phyloP scores from a whole-genome alignment of 2,797 vertebrate genomes.

The Sebastes jordani region DNA sequence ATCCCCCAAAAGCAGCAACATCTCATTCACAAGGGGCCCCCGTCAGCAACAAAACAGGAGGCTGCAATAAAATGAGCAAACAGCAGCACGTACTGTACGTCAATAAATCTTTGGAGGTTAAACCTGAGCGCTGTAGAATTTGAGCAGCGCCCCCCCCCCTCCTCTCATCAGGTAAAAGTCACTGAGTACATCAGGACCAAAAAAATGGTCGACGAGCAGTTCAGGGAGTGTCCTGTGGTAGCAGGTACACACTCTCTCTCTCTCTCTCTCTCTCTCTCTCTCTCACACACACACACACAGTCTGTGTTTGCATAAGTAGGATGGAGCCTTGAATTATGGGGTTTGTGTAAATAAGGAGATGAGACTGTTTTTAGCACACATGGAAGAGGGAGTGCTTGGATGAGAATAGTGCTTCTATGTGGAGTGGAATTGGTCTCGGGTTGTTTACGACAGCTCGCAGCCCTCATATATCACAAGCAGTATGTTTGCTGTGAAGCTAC shows the following conservation, averaged over 20 bases:
- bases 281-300: constrained; percentile 24
- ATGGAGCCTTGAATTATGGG: constrained; percentile 75
- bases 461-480: constrained; percentile 74
- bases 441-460: constrained; percentile 75
- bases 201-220: constrained; percentile 51
- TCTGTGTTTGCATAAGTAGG: constrained; percentile 74
- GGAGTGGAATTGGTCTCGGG: constrained; percentile 61
- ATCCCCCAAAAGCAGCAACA: constrained; percentile 78
- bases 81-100: constrained; percentile 72
- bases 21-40: constrained; percentile 81
- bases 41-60: constrained; percentile 82
- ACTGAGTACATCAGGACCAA: constrained; percentile 66
- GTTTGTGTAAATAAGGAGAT: constrained; percentile 80
- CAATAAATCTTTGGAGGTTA: constrained; percentile 82
- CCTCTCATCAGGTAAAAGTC: constrained; percentile 71
- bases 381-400: constrained; percentile 61
- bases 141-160: constrained; percentile 47
- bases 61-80: constrained; percentile 80
- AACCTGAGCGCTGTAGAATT: constrained; percentile 75
- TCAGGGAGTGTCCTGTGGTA: constrained; percentile 56
- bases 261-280: neutral
- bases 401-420: constrained; percentile 74
- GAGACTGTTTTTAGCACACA: constrained; percentile 78
- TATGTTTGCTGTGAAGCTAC: constrained; percentile 77
- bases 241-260: constrained; percentile 35